These are phyloP conservation scores for Drosophila koepferae DNA, from an alignment of 2,888 invertebrate genomes.

Conservation along the genomic window DNA sequence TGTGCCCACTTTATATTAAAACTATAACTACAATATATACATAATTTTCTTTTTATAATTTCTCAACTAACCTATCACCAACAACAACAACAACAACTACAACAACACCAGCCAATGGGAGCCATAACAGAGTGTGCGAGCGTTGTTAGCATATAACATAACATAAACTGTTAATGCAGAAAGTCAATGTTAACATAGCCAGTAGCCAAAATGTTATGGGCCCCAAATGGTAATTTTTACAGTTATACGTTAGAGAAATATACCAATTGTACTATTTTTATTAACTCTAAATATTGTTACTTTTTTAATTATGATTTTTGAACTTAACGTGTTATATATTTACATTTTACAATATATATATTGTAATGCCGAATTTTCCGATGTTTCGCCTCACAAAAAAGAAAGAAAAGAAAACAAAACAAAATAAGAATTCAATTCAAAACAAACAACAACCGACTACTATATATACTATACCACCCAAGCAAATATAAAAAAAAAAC, in stretches of 20 bases:
- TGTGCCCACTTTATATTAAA: slow-evolving; percentile 68
- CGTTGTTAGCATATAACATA: slow-evolving; percentile 19
- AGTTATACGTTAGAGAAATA: slow-evolving; percentile 24
- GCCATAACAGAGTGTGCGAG: slow-evolving; percentile 35
- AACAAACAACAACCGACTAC: slow-evolving; percentile 33
- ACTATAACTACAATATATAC: slow-evolving; percentile 55
- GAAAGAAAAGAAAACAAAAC: not conserved
- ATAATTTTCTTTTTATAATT: slow-evolving; percentile 61
- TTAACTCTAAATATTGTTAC: slow-evolving; percentile 68
- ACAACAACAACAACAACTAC: slow-evolving; percentile 15
- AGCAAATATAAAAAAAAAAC: slow-evolving; percentile 56
- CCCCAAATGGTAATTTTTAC: slow-evolving; percentile 13
- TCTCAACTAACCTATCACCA: slow-evolving; percentile 41
- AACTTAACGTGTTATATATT: slow-evolving; percentile 57
- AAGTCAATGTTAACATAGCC: slow-evolving; percentile 8
- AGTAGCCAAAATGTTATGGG: slow-evolving; percentile 33
- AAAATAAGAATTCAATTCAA: slow-evolving; percentile 41
- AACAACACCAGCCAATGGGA: slow-evolving; percentile 12
- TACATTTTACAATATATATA: slow-evolving; percentile 60
- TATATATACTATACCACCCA: slow-evolving; percentile 30
- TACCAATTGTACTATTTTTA: slow-evolving; percentile 42
- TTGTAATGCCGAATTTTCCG: slow-evolving; percentile 86
- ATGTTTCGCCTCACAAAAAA: slow-evolving; percentile 85
- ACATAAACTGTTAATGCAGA: not conserved
- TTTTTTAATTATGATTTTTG: slow-evolving; percentile 76